These are phyloP conservation scores for Blera fallax DNA, from an alignment of 2,888 invertebrate species.

Conservation along the genomic window DNA sequence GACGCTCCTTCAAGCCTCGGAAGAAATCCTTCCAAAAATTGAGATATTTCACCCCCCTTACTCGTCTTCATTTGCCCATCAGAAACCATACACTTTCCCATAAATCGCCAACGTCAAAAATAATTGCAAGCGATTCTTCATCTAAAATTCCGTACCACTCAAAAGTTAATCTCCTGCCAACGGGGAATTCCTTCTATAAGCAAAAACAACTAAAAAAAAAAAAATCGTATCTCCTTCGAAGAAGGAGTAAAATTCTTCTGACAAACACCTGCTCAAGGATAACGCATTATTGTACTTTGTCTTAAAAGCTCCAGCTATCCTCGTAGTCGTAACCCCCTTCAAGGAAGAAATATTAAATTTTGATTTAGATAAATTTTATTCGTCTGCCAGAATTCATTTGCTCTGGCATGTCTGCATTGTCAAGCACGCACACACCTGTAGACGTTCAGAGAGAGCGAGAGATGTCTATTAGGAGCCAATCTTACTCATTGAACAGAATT, in stretches of 20 bases:
- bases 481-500: constrained; percentile 48
- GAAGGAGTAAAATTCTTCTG: neutral
- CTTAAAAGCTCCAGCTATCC: constrained; percentile 10
- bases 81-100: constrained; percentile 35
- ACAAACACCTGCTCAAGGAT: constrained; percentile 54
- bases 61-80: constrained; percentile 14
- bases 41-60: constrained; percentile 23
- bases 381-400: constrained; percentile 35
- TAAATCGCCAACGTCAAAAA: constrained; percentile 58
- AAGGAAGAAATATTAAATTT: constrained; percentile 54
- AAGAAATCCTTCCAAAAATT: neutral
- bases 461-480: constrained; percentile 63
- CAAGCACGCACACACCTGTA: constrained; percentile 33
- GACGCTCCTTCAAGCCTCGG: neutral
- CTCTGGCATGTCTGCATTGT: constrained; percentile 27
- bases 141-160: constrained; percentile 60
- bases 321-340: neutral
- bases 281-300: constrained; percentile 50
- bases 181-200: neutral
- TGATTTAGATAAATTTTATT: constrained; percentile 62
- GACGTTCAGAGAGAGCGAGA: constrained; percentile 5
- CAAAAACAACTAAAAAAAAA: constrained; percentile 1
- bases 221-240: neutral
- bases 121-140: constrained; percentile 57
- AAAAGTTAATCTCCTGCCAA: constrained; percentile 61